Conservation (phyloP, 64 coral and sea anemone species). For the Pachyseris speciosa region DNA sequence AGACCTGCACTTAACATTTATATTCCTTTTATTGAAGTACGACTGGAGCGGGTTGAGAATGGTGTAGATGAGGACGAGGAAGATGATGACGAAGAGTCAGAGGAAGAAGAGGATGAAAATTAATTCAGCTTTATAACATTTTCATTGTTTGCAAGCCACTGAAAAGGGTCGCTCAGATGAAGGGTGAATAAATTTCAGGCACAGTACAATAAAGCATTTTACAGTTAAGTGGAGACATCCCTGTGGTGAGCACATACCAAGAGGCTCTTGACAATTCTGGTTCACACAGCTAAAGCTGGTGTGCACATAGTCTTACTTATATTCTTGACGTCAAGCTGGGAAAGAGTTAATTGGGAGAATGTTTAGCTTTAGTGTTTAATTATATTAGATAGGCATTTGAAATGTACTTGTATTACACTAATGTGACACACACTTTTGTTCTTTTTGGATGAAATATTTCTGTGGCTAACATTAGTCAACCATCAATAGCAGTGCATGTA, state of each 20-base stretch:
- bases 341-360: background rate
- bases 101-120: background rate
- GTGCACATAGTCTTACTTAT: background rate
- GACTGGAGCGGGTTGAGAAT: constrained; percentile 59
- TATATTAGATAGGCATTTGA: background rate
- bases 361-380: background rate
- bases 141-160: background rate
- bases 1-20: background rate
- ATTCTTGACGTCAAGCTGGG: background rate
- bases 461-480: background rate
- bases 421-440: background rate
- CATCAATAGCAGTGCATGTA: background rate
- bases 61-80: constrained; percentile 39
- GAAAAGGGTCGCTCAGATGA: background rate
- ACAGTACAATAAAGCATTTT: background rate
- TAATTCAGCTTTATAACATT: background rate
- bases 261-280: background rate
- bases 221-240: background rate
- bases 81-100: constrained; percentile 34
- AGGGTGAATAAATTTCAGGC: background rate
- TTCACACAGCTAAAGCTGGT: background rate
- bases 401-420: background rate
- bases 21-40: constrained; percentile 10
- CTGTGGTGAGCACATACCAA: background rate
- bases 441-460: background rate